Base-by-base conservation (phyloP, 92 coral and sea anemone species). In the Diadumene lineata region DNA sequence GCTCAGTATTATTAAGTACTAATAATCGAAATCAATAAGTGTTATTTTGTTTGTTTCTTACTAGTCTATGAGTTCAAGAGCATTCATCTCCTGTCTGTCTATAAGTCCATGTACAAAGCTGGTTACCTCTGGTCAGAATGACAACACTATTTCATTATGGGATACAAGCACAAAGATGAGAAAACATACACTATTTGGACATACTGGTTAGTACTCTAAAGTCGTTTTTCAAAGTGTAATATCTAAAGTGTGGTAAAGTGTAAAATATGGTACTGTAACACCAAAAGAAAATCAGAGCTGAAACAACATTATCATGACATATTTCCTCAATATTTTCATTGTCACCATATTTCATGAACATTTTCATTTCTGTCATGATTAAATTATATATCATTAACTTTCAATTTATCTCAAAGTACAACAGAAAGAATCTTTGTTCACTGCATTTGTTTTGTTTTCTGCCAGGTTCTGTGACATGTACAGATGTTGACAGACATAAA, bases 401-500 rank as follows among this genome's bases (percentile, higher is more conserved):
- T n/a, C n/a, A n/a, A n/a, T n/a, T n/a, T n/a, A n/a, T n/a, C n/a
- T n/a, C n/a, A n/a, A n/a, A n/a, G n/a, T n/a, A n/a, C n/a, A n/a
- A n/a, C n/a, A n/a, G n/a, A n/a, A n/a, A n/a, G n/a, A n/a, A n/a
- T n/a, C n/a, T n/a, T n/a, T n/a, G n/a, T n/a, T n/a, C n/a, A n/a
- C n/a, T n/a, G n/a, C 1, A 19, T 34, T 25, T 21, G 27, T 27
- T 50, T 10, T 26, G 19, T 38, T 22, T 0, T 83, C 60, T 55
- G 46, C 43, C 61, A 87, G 91, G 97, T 44, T 90, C 97, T 38
- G 92, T 91, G 33, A 91, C 97, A 2, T 91, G 97, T 72, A 91
- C 97, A 66, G 90, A 87, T 78, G 93, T 91, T 60, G 97, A 91
- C 66, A 86, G 77, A 73, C 93, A 91, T 61, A 91, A 91, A 74